Conservation (phyloP, 2,888 invertebrate genomes). For the Aradus depressus region DNA sequence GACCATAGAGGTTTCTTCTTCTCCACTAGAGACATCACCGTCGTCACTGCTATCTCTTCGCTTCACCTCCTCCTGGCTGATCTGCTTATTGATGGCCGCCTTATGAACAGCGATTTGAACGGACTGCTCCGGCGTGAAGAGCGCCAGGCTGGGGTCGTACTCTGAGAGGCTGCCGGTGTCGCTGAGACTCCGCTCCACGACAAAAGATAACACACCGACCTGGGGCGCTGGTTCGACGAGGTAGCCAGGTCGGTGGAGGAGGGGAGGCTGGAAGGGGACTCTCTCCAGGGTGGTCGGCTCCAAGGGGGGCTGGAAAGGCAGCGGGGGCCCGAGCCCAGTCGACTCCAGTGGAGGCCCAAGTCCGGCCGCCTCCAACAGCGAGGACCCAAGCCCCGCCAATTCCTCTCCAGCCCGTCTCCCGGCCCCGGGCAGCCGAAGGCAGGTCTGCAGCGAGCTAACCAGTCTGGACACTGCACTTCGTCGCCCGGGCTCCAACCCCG, state of each 20-base stretch:
- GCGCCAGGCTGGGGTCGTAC: slow-evolving; percentile 35
- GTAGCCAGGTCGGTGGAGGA: slow-evolving; percentile 21
- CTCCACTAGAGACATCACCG: slow-evolving; percentile 31
- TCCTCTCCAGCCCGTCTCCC: slow-evolving; percentile 67
- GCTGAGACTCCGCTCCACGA: slow-evolving; percentile 17
- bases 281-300: slow-evolving; percentile 17
- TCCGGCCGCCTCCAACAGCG: slow-evolving; percentile 64
- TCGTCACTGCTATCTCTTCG: slow-evolving; percentile 26
- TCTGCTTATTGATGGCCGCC: slow-evolving; percentile 38
- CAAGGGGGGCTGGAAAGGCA: slow-evolving; percentile 24
- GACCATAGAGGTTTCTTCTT: slow-evolving; percentile 28
- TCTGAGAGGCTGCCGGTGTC: slow-evolving; percentile 28
- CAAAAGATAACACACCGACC: slow-evolving; percentile 22
- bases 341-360: slow-evolving; percentile 50
- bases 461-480: slow-evolving; percentile 53
- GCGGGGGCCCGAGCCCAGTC: slow-evolving; percentile 25
- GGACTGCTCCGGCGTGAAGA: slow-evolving; percentile 37
- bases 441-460: slow-evolving; percentile 56
- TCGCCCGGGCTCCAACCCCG: slow-evolving; percentile 41
- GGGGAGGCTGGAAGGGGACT: slow-evolving; percentile 20
- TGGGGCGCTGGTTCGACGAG: slow-evolving; percentile 26
- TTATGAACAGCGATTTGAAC: slow-evolving; percentile 38
- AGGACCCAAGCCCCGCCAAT: slow-evolving; percentile 79
- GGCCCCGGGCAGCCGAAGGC: slow-evolving; percentile 44
- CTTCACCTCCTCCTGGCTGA: slow-evolving; percentile 36